Conservation (phyloP, 92 coral and sea anemone species). For the Actinostola sp. region DNA sequence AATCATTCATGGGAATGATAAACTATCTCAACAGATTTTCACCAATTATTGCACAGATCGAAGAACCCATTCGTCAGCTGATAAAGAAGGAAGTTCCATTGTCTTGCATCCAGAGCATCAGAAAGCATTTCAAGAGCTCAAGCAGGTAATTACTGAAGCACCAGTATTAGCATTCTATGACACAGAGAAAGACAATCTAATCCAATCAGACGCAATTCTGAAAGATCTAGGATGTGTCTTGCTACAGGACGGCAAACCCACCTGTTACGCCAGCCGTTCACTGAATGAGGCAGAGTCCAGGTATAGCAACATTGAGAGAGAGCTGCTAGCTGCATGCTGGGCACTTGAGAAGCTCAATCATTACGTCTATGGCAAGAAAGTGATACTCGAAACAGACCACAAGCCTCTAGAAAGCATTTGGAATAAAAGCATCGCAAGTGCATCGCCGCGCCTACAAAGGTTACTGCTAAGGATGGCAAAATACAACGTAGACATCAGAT, state of each 20-base stretch:
- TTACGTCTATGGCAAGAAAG: conserved; percentile 60
- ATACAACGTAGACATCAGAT: conserved; percentile 48
- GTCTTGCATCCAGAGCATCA: conserved; percentile 46
- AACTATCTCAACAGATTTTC: conserved; percentile 46
- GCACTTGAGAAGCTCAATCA: conserved; percentile 56
- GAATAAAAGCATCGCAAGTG: conserved; percentile 57
- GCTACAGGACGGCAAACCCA: conserved; percentile 55
- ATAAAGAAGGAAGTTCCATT: conserved; percentile 37
- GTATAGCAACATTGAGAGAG: conserved; percentile 64
- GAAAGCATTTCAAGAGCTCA: conserved; percentile 42
- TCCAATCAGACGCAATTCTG: conserved; percentile 45
- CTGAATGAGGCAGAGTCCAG: conserved; percentile 47
- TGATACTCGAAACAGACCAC: conserved; percentile 55
- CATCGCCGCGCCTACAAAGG: conserved; percentile 62
- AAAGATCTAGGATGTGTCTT: conserved; percentile 63
- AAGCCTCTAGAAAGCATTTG: conserved; percentile 44
- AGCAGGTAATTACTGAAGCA: conserved; percentile 22
- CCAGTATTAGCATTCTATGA: conserved; percentile 32
- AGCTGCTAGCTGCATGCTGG: conserved; percentile 67
- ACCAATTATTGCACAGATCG: conserved; percentile 20
- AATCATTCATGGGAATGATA: conserved; percentile 55
- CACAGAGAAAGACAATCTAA: conserved; percentile 24
- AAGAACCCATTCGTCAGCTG: conserved; percentile 15
- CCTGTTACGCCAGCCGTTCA: conserved; percentile 53
- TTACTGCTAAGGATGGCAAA: conserved; percentile 59